Evolutionary conservation across 2,888 invertebrate genomes (phyloP), one percentile per base, ranked within the genome.

Genomic region (Periphyllus acericola): DNA sequence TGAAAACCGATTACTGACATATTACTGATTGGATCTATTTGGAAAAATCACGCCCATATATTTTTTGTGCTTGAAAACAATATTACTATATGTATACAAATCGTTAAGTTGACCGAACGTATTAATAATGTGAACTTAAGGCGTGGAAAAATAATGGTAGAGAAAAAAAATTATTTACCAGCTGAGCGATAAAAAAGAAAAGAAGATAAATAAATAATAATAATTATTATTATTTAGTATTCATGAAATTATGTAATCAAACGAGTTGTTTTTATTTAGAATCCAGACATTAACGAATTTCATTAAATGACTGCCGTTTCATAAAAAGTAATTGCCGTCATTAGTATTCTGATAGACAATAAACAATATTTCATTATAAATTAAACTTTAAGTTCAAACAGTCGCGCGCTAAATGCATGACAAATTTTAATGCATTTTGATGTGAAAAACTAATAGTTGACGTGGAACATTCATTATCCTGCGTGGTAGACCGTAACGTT

Each of bases 291-390:
- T 29, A 68, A 55, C 32, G 55, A 52, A 78, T 78, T 55, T 11
- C 25, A 78, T 78, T 78, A 52, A 78, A 78, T 25, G 52, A 78
- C 52, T 32, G 52, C 52, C 52, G 32, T 46, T 78, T 78, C 40
- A 32, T 55, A 55, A 55, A 78, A 78, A 52, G 25, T 78, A 78
- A 78, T 55, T 32, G 52, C 11, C 52, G 11, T 78, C 78, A 46
- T 78, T 52, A 52, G 78, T 32, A 1, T 78, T 29, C 52, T 55
- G 29, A 78, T 46, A 52, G 55, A 52, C 55, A 78, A 78, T 78
- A n/a, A 68, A 68, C 29, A 68, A n/a, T 68, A 11, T 68, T n/a
- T 11, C 6, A 29, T n/a, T 2, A 68, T 11, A 68, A 29, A 8
- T 68, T 46, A 25, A 29, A 29, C 11, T 60, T 25, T 8, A 29